Conservation (phyloP, 2,113 vertebrate genomes). For the Rhegmatorhina hoffmannsi region DNA sequence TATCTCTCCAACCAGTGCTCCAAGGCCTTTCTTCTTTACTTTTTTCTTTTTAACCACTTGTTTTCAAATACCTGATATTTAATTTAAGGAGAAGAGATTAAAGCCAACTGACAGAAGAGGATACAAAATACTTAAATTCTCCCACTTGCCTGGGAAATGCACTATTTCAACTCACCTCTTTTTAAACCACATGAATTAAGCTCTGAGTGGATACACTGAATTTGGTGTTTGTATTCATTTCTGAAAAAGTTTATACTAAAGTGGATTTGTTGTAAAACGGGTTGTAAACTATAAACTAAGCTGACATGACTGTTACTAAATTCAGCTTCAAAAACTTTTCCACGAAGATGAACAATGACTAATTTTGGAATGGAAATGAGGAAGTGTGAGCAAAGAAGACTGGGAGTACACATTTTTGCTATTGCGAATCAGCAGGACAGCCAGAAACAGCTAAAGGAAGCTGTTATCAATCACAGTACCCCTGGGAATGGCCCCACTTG, state of each 20-base stretch:
- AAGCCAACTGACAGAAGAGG: neutral
- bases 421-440: neutral
- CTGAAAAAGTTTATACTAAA: neutral
- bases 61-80: constrained; percentile 2
- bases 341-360: neutral
- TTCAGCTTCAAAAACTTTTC: constrained; percentile 17
- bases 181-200: constrained; percentile 1
- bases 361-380: constrained; percentile 1
- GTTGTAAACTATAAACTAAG: neutral
- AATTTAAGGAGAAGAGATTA: neutral
- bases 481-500: neutral
- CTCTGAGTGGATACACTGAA: neutral
- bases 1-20: neutral
- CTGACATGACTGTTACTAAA: neutral
- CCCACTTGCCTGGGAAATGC: neutral
- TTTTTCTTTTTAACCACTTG: neutral
- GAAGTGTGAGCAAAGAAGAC: neutral
- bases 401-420: neutral
- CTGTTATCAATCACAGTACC: neutral
- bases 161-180: neutral
- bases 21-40: neutral
- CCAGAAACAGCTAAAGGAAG: neutral
- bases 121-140: neutral
- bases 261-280: neutral
- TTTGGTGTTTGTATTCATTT: constrained; percentile 3